phyloP scores from a whole-genome alignment of 2,888 invertebrate species.

The Miltochrista miniata region DNA sequence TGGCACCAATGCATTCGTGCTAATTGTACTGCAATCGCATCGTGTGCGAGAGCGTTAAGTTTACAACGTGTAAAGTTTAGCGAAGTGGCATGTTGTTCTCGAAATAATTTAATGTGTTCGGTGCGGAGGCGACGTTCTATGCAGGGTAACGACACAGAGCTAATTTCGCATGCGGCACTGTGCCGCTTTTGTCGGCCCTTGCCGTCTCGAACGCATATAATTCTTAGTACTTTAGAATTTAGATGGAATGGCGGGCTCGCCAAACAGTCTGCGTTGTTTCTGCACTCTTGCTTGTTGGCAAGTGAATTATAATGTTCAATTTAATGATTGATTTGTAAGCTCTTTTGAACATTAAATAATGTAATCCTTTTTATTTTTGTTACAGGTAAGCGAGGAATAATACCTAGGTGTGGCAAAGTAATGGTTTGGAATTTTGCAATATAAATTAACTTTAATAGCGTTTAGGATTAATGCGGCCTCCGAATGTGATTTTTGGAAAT shows the following conservation, averaged over 20 bases:
- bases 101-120: slow-evolving; percentile 59
- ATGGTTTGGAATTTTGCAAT: background rate
- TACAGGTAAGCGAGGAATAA: slow-evolving; percentile 46
- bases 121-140: slow-evolving; percentile 24
- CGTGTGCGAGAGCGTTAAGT: slow-evolving; percentile 36
- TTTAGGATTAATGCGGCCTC: no score
- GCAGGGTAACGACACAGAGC: slow-evolving; percentile 44
- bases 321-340: slow-evolving; percentile 20
- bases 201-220: slow-evolving; percentile 42
- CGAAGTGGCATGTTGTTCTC: slow-evolving; percentile 53
- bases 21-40: slow-evolving; percentile 46
- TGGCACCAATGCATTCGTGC: slow-evolving; percentile 32
- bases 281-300: slow-evolving; percentile 24
- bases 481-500: no score
- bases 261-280: slow-evolving; percentile 57
- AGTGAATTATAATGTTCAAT: slow-evolving; percentile 4
- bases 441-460: no score
- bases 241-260: slow-evolving; percentile 49
- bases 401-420: background rate
- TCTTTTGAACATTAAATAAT: background rate
- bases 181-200: slow-evolving; percentile 7
- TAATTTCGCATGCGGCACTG: slow-evolving; percentile 43
- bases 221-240: slow-evolving; percentile 22
- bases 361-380: slow-evolving; percentile 13
- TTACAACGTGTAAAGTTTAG: slow-evolving; percentile 48